Percentiles rank a stretch among this genome's conserved stretches.
phyloP scores from a whole-genome alignment of 2,888 invertebrate species.

The Epinotia ramella region DNA sequence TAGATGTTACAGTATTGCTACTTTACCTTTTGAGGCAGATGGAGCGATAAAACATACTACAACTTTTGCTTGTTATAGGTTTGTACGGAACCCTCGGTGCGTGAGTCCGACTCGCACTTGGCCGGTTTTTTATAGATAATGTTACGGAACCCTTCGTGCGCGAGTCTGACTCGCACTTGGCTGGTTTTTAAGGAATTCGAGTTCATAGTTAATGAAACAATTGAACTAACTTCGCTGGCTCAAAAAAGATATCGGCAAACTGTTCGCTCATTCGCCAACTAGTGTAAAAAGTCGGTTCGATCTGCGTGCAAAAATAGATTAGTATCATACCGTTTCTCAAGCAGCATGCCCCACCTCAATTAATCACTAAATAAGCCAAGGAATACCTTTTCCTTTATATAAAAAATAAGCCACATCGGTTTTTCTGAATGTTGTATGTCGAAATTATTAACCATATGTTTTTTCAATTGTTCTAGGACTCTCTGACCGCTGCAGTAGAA shows the following conservation, averaged over 20 bases:
- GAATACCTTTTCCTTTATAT: not conserved
- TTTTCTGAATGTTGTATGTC: not conserved
- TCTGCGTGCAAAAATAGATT: constrained; percentile 22
- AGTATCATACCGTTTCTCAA: constrained; percentile 12
- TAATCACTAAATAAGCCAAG: constrained; percentile 3
- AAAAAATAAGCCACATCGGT: too few species aligned
- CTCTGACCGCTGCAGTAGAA: constrained; percentile 74
- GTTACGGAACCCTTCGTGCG: too few species aligned
- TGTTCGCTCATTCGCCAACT: not conserved
- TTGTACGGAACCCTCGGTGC: too few species aligned
- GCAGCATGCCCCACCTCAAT: constrained; percentile 2
- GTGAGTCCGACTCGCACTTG: too few species aligned
- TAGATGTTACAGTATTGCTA: too few species aligned
- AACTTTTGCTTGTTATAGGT: too few species aligned
- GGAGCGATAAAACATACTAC: too few species aligned
- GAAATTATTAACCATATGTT: not conserved
- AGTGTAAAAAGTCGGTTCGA: not conserved
- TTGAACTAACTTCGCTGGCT: not conserved
- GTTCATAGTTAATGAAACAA: not conserved
- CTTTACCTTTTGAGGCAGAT: too few species aligned
- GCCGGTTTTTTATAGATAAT: too few species aligned
- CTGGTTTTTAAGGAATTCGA: not conserved
- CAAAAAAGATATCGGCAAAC: not conserved
- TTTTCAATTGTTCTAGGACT: constrained; percentile 73
- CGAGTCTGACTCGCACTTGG: too few species aligned